A percentile compares a stretch with the other conserved stretches of the same genome.
These are phyloP conservation scores for Araneus ventricosus DNA, from an alignment of 1,140 invertebrate species.

Conservation along the genomic window DNA sequence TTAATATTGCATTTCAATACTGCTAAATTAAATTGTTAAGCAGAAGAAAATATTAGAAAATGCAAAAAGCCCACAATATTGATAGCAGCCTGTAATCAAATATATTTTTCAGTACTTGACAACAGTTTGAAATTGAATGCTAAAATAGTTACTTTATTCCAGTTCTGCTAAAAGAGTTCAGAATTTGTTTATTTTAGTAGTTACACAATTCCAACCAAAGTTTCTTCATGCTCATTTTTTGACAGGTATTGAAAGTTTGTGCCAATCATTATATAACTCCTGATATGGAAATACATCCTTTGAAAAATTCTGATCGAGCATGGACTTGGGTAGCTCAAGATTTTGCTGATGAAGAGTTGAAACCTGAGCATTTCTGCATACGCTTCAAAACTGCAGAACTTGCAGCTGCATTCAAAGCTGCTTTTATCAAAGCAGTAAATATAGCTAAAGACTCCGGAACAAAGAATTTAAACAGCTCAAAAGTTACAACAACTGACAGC, in stretches of 20 bases:
- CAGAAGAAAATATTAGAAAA: no score
- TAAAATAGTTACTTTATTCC: no score
- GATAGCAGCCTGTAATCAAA: no score
- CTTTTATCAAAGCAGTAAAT: constrained; percentile 79
- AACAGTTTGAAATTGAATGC: no score
- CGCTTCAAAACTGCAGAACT: constrained; percentile 87
- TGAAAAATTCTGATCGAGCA: constrained; percentile 86
- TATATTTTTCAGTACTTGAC: no score
- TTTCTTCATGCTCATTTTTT: background rate
- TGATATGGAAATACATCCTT: constrained; percentile 84
- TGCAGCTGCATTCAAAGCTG: constrained; percentile 80
- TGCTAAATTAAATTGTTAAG: no score
- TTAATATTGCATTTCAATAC: no score
- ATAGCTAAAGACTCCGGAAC: constrained; percentile 51
- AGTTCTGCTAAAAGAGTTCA: no score
- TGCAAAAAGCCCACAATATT: no score
- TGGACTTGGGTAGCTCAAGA: constrained; percentile 89
- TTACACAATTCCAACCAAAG: no score
- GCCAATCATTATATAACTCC: constrained; percentile 86
- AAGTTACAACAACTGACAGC: background rate
- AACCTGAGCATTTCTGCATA: constrained; percentile 86
- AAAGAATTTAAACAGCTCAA: constrained; percentile 8
- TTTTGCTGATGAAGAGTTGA: constrained; percentile 86
- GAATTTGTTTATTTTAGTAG: no score
- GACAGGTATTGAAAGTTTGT: constrained; percentile 88